Conservation (phyloP, 92 coral and sea anemone species). For the Desmophyllum pertusum region DNA sequence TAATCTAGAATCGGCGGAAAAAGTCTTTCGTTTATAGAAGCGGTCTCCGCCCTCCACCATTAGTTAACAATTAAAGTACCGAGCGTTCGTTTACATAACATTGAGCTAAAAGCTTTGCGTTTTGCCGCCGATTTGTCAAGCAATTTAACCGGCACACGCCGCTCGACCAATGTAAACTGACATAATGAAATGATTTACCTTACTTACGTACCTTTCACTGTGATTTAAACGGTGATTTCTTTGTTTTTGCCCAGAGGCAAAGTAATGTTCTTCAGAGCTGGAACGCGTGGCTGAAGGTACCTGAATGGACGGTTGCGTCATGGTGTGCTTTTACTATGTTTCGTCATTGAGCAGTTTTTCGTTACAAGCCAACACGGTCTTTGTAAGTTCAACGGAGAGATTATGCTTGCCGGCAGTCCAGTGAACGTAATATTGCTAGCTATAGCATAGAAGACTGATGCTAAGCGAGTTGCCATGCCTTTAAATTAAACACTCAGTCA, state of each 20-base stretch:
- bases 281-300: background rate
- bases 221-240: background rate
- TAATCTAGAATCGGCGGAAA: background rate
- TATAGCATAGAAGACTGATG: background rate
- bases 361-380: background rate
- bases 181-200: background rate
- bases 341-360: background rate
- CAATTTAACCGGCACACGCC: background rate
- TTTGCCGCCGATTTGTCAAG: background rate
- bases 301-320: background rate
- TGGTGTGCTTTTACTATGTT: background rate
- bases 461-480: background rate
- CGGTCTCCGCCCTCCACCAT: slow-evolving; percentile 19
- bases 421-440: background rate
- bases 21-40: background rate
- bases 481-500: background rate
- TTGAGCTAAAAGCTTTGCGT: background rate
- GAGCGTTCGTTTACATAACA: background rate
- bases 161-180: background rate
- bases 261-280: background rate
- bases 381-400: background rate
- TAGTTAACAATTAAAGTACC: background rate
- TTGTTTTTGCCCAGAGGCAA: background rate
- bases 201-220: slow-evolving; percentile 15
- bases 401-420: background rate